Evolutionary conservation across 1,140 invertebrate genomes (phyloP).

Genomic region (Homalodisca vitripennis): DNA sequence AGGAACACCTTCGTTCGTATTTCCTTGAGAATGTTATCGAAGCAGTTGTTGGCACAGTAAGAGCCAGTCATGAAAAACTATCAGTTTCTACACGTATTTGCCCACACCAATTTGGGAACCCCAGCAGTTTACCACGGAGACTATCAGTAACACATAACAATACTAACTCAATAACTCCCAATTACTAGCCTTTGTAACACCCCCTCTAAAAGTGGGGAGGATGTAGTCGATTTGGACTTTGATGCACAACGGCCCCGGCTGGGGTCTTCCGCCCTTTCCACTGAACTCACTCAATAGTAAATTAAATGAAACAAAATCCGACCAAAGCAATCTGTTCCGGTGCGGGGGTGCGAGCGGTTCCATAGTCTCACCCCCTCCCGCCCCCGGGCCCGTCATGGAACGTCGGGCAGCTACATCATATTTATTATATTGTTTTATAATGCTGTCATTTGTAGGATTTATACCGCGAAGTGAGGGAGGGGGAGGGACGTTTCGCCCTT

Average conservation of each 20-base stretch:
- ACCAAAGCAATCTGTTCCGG: slow-evolving; percentile 8
- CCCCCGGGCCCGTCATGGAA: background rate
- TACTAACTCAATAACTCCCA: too few relatives aligned
- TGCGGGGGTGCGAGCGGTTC: background rate
- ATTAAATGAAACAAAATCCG: slow-evolving; percentile 16
- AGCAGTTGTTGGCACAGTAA: too few relatives aligned
- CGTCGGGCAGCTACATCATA: background rate
- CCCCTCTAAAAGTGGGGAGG: background rate
- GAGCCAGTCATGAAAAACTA: too few relatives aligned
- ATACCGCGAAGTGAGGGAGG: background rate
- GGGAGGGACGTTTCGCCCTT: too few relatives aligned
- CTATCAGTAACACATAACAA: too few relatives aligned
- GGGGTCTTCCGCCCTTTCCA: background rate
- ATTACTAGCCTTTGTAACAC: background rate
- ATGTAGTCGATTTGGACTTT: slow-evolving; percentile 10
- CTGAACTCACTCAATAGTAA: slow-evolving; percentile 4
- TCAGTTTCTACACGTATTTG: too few relatives aligned
- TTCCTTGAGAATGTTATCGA: too few relatives aligned
- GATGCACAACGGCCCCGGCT: background rate
- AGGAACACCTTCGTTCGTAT: too few relatives aligned
- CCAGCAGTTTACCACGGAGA: too few relatives aligned
- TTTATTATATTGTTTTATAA: slow-evolving; percentile 3
- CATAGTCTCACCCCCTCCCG: background rate
- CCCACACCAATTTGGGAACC: too few relatives aligned
- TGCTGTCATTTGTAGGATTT: slow-evolving; percentile 10